phyloP scores from a whole-genome alignment of 2,797 vertebrate species.

The Oryzias dopingdopingensis region DNA sequence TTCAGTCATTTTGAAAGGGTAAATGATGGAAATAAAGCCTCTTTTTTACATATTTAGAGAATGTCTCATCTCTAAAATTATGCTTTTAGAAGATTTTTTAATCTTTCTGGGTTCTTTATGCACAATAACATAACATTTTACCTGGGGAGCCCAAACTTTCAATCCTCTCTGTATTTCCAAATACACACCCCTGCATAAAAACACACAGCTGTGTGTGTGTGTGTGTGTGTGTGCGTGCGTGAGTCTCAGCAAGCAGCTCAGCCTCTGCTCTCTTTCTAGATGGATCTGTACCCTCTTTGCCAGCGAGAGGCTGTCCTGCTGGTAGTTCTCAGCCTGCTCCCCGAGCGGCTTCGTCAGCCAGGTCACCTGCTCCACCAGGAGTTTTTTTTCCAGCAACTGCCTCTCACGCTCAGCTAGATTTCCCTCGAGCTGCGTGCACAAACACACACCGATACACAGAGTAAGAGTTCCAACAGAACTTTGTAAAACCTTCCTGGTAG shows the following conservation, averaged over 20 bases:
- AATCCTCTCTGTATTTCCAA: too few species aligned
- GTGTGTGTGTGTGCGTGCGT: not conserved
- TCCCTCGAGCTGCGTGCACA: slow-evolving; percentile 79
- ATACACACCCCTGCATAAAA: too few species aligned
- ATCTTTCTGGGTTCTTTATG: too few species aligned
- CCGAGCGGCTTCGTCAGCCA: slow-evolving; percentile 73
- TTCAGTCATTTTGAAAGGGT: too few species aligned
- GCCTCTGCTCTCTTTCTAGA: not conserved
- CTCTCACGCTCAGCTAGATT: slow-evolving; percentile 81
- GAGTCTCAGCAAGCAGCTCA: not conserved
- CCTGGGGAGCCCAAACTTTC: too few species aligned
- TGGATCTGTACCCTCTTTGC: slow-evolving; percentile 82
- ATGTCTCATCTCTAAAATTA: too few species aligned
- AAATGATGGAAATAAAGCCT: too few species aligned
- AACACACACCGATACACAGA: slow-evolving; percentile 4
- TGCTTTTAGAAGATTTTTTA: too few species aligned
- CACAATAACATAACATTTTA: too few species aligned
- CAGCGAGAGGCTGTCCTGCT: slow-evolving; percentile 75
- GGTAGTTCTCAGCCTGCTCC: slow-evolving; percentile 67
- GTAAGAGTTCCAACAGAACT: not conserved
- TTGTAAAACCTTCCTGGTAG: not conserved
- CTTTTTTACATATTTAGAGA: too few species aligned
- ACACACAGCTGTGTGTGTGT: too few species aligned
- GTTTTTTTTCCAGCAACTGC: slow-evolving; percentile 83
- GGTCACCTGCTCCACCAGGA: slow-evolving; percentile 83